A percentile compares a stretch with the other conserved stretches of the same genome.
These are phyloP conservation scores for Diorhabda carinulata DNA, from an alignment of 1,140 invertebrate genomes.

Conservation along the genomic window DNA sequence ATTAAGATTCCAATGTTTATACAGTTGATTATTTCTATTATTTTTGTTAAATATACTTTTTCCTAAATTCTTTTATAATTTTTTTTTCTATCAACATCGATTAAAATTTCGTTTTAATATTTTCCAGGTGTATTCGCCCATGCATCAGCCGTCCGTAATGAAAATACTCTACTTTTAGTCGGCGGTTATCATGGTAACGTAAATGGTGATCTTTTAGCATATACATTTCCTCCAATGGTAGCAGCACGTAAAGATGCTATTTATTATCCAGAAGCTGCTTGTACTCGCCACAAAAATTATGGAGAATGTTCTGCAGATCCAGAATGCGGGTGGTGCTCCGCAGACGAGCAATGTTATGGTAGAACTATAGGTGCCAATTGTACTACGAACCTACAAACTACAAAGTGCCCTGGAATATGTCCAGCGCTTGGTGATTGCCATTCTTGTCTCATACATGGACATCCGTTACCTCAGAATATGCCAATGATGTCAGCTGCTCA, in stretches of 20 bases:
- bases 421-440: constrained; percentile 82
- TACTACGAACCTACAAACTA: constrained; percentile 83
- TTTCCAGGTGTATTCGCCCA: constrained; percentile 74
- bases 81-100: background rate
- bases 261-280: constrained; percentile 67
- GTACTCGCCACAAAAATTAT: constrained; percentile 66
- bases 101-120: background rate
- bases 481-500: constrained; percentile 64
- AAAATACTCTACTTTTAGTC: constrained; percentile 78
- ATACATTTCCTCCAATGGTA: constrained; percentile 71
- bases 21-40: background rate
- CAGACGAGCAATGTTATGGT: constrained; percentile 71
- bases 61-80: background rate
- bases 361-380: constrained; percentile 76
- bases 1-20: background rate
- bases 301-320: constrained; percentile 82
- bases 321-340: constrained; percentile 90
- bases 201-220: constrained; percentile 74
- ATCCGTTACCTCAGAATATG: constrained; percentile 40
- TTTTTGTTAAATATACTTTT: background rate
- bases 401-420: constrained; percentile 84
- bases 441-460: constrained; percentile 76
- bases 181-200: constrained; percentile 93
- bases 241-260: constrained; percentile 58
- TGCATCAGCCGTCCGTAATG: constrained; percentile 71